Percentiles rank a stretch among this genome's conserved stretches.
Conservation (phyloP, 2,888 invertebrate species). For the Cepaea hortensis region DNA sequence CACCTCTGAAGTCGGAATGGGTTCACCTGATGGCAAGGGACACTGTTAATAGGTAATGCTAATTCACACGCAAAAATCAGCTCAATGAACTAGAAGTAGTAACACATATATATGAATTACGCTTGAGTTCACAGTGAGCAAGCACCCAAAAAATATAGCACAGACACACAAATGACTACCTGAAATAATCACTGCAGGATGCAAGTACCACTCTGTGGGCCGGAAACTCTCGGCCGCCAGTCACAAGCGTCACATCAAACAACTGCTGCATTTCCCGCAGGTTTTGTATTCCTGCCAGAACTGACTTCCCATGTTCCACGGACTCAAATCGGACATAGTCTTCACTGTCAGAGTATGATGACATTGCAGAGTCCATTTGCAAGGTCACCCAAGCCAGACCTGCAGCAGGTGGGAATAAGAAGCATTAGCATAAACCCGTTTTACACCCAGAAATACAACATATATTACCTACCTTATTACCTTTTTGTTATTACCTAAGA, state of each 20-base stretch:
- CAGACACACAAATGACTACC: conserved; percentile 54
- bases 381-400: not conserved
- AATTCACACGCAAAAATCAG: no score
- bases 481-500: not conserved
- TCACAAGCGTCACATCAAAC: conserved; percentile 83
- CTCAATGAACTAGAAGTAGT: no score
- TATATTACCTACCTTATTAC: not conserved
- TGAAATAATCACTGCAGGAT: conserved; percentile 85
- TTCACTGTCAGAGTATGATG: conserved; percentile 38
- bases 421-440: no score
- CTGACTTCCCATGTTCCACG: conserved; percentile 79
- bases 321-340: conserved; percentile 77
- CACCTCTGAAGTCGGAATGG: no score
- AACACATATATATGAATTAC: no score
- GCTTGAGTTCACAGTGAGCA: no score
- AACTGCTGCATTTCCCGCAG: conserved; percentile 81
- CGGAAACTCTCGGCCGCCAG: conserved; percentile 82
- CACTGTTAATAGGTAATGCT: no score
- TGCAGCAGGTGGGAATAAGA: not conserved
- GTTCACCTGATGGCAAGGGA: no score
- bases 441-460: no score
- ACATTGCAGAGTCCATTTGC: conserved; percentile 23
- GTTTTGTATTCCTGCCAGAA: conserved; percentile 81
- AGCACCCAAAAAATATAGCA: no score
- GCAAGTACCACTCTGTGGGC: conserved; percentile 85